A percentile compares a stretch with the other conserved stretches of the same genome.
phyloP scores from a whole-genome alignment of 1,140 invertebrate species.

The Heterodera carotae region DNA sequence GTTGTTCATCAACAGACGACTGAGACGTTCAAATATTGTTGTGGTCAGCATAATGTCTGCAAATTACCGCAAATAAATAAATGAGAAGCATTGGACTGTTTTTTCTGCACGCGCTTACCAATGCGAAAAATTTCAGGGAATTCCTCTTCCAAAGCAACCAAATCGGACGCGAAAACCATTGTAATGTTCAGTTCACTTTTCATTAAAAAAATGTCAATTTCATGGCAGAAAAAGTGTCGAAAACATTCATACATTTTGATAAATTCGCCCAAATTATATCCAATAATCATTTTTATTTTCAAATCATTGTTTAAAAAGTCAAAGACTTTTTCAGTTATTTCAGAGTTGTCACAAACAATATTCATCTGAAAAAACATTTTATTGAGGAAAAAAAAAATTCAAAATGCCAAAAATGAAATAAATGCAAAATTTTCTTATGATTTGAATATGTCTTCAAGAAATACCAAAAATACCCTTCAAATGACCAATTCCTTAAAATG shows the following conservation, averaged over 20 bases:
- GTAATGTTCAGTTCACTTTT: not conserved
- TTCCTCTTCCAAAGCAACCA: not conserved
- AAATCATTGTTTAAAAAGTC: not conserved
- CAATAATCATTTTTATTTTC: not conserved
- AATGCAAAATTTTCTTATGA: too few relatives aligned
- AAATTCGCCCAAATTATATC: not conserved
- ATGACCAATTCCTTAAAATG: too few relatives aligned
- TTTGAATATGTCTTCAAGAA: too few relatives aligned
- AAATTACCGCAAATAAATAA: not conserved
- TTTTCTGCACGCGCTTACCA: not conserved
- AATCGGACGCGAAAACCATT: not conserved
- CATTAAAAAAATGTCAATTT: not conserved
- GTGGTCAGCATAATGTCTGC: not conserved
- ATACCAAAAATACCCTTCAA: too few relatives aligned
- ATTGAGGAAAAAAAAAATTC: too few relatives aligned
- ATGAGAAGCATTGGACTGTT: not conserved
- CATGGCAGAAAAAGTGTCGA: not conserved
- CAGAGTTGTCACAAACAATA: not conserved
- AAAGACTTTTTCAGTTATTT: not conserved
- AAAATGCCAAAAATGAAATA: too few relatives aligned
- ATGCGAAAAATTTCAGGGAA: not conserved
- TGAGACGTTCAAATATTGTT: not conserved
- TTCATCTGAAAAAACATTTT: not conserved
- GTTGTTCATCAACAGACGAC: not conserved
- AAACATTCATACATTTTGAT: not conserved